Evolutionary conservation across 2,888 invertebrate species (phyloP).

Genomic region (Scaptomyza flava): DNA sequence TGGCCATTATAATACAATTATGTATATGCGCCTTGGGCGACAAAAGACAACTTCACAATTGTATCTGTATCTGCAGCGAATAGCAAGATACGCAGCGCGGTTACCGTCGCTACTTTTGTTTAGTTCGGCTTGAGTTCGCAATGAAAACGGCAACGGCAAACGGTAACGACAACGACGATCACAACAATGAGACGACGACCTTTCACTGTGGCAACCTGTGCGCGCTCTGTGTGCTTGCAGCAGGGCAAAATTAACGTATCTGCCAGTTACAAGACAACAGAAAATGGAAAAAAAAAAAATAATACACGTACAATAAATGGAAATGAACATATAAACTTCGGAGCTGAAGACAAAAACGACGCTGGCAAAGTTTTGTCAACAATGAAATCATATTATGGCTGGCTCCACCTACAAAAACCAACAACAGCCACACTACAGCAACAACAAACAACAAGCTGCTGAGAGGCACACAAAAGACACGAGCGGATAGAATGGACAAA

Average conservation of each 20-base stretch:
- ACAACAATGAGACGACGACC: conserved; percentile 57
- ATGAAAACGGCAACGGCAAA: conserved; percentile 26
- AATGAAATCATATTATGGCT: conserved; percentile 64
- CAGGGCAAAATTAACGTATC: conserved; percentile 69
- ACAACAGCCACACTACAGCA: conserved; percentile 43
- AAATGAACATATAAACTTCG: conserved; percentile 45
- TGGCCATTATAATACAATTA: conserved; percentile 50
- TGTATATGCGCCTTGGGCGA: conserved; percentile 19
- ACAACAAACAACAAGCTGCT: conserved; percentile 33
- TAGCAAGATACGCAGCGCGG: conserved; percentile 8
- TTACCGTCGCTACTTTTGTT: conserved; percentile 54
- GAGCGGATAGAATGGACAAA: conserved; percentile 25
- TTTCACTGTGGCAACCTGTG: conserved; percentile 76
- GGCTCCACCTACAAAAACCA: conserved; percentile 81
- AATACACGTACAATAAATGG: conserved; percentile 21
- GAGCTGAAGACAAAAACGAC: conserved; percentile 53
- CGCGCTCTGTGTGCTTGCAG: conserved; percentile 52
- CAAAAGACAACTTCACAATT: conserved; percentile 18
- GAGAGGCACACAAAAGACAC: conserved; percentile 33
- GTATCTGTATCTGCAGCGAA: conserved; percentile 37
- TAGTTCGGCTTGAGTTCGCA: conserved; percentile 13
- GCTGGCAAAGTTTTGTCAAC: conserved; percentile 75
- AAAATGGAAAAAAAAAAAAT: conserved; percentile 19
- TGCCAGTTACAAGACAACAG: conserved; percentile 68
- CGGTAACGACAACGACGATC: conserved; percentile 30